A percentile compares a stretch with the other conserved stretches of the same genome.
Evolutionary conservation across 2,797 vertebrate species (phyloP).

Genomic region (Sebastes elongatus): DNA sequence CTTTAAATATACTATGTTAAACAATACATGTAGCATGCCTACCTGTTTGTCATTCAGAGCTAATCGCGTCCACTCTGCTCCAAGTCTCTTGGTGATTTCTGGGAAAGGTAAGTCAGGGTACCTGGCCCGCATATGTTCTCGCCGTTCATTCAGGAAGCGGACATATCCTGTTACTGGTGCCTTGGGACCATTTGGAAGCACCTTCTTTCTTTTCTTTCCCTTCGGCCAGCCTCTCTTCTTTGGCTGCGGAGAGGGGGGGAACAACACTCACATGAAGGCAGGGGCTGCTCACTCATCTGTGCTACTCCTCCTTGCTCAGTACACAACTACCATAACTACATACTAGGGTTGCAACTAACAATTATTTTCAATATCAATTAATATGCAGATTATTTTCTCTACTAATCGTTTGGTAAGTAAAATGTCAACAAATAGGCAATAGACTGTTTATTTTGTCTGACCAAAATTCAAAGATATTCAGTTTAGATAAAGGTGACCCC

Average conservation of each 20-base stretch:
- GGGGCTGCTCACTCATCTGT: not conserved
- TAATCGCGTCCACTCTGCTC: constrained; percentile 95
- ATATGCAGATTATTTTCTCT: not conserved
- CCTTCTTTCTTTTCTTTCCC: constrained; percentile 98
- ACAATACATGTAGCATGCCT: not conserved
- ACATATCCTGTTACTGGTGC: constrained; percentile 96
- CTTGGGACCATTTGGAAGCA: constrained; percentile 96
- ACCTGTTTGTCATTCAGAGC: constrained; percentile 93
- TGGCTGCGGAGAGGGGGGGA: constrained; percentile 77
- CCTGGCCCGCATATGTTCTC: constrained; percentile 92
- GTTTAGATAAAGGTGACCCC: too few relatives aligned
- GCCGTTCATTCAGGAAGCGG: constrained; percentile 94
- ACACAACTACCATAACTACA: not conserved
- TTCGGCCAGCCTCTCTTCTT: constrained; percentile 99
- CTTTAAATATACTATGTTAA: not conserved
- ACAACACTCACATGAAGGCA: constrained; percentile 16
- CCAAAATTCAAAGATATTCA: not conserved
- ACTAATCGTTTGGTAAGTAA: not conserved
- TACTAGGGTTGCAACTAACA: not conserved
- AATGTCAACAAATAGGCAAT: not conserved
- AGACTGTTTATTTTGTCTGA: not conserved
- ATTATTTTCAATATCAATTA: not conserved
- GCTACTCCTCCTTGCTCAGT: not conserved
- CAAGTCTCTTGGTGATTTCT: constrained; percentile 97
- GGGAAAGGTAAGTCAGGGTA: constrained; percentile 96